These are phyloP conservation scores for Danionella dracula DNA, from an alignment of 2,797 vertebrate species.

Conservation along the genomic window DNA sequence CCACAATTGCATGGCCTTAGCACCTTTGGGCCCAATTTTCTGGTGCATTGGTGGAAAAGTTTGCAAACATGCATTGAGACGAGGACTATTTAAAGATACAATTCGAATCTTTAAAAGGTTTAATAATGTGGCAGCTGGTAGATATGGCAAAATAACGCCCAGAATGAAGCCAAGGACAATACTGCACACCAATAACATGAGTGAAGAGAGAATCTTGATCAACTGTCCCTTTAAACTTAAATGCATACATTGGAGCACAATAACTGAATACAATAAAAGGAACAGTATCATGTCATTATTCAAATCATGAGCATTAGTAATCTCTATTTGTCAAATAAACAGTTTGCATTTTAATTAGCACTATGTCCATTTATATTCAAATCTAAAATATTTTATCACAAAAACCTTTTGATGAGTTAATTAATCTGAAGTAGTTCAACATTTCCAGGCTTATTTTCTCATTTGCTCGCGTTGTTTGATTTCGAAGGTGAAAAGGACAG, in stretches of 20 bases:
- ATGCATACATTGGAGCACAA: conserved; percentile 6
- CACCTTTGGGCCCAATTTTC: not conserved
- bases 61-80: conserved; percentile 9
- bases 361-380: too few relatives aligned
- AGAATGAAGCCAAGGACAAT: conserved; percentile 2
- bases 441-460: not conserved
- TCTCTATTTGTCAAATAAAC: too few relatives aligned
- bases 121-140: conserved; percentile 17
- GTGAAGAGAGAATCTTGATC: too few relatives aligned
- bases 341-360: too few relatives aligned
- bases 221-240: too few relatives aligned
- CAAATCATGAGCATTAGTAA: too few relatives aligned
- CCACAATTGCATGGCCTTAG: conserved; percentile 28
- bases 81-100: conserved; percentile 11
- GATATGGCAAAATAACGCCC: conserved; percentile 1
- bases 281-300: too few relatives aligned
- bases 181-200: too few relatives aligned
- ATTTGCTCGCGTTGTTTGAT: not conserved
- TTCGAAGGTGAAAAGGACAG: not conserved
- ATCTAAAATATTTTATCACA: too few relatives aligned
- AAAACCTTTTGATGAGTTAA: too few relatives aligned
- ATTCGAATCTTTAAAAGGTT: conserved; percentile 9
- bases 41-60: conserved; percentile 5
- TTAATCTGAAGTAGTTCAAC: not conserved
- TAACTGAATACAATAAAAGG: not conserved